Evolutionary conservation across 2,113 vertebrate species (phyloP).

Genomic region (Nothobranchius furzeri): DNA sequence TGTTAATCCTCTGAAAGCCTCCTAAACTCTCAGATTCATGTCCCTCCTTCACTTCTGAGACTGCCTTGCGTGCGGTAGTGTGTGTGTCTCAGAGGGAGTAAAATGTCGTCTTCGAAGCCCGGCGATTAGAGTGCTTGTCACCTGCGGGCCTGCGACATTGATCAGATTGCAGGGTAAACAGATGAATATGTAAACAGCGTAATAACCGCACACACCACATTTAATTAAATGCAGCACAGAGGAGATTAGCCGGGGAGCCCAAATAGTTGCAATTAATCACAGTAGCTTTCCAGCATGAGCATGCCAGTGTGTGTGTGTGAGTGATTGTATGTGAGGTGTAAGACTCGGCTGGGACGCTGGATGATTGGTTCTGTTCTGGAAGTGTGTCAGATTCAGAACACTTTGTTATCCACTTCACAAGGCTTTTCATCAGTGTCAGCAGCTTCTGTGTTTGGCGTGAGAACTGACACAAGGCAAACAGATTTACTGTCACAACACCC

Average conservation of each 20-base stretch:
- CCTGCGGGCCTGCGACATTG: constrained; percentile 76
- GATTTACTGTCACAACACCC: constrained; percentile 41
- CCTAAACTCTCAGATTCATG: constrained; percentile 51
- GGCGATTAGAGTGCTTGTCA: constrained; percentile 80
- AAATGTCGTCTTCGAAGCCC: constrained; percentile 63
- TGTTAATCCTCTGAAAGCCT: constrained; percentile 59
- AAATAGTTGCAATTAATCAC: constrained; percentile 76
- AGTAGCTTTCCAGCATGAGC: constrained; percentile 39
- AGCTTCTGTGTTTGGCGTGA: constrained; percentile 26
- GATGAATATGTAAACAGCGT: constrained; percentile 82
- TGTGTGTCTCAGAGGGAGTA: constrained; percentile 57
- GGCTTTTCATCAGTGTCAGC: constrained; percentile 50
- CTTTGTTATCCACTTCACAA: constrained; percentile 37
- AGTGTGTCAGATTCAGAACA: constrained; percentile 36
- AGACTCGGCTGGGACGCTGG: constrained; percentile 19
- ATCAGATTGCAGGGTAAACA: constrained; percentile 78
- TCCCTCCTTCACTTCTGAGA: constrained; percentile 35
- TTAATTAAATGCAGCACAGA: constrained; percentile 82
- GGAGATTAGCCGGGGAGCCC: constrained; percentile 76
- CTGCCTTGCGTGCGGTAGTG: constrained; percentile 54
- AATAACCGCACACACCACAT: constrained; percentile 80
- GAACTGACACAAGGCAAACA: constrained; percentile 40
- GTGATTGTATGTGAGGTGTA: constrained; percentile 30
- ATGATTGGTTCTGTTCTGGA: constrained; percentile 13
- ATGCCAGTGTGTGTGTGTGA: constrained; percentile 16